Evolutionary conservation across 2,888 invertebrate genomes (phyloP).

Genomic region (Cosmopolites sordidus): DNA sequence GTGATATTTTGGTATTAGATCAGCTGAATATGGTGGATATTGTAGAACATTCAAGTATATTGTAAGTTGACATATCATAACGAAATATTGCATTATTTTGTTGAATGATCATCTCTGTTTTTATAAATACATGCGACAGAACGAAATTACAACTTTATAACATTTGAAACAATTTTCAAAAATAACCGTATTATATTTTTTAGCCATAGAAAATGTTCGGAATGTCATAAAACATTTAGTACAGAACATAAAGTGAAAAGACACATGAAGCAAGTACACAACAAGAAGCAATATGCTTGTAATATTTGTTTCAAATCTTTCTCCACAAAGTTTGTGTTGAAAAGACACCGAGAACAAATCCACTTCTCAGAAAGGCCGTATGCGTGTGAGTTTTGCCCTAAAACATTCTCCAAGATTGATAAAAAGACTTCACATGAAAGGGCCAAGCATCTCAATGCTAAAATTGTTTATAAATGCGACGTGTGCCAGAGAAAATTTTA

Average conservation of each 20-base stretch:
- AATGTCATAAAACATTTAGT: constrained; percentile 9
- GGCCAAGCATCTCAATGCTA: constrained; percentile 11
- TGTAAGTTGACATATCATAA: no score
- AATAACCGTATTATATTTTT: no score
- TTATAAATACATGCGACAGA: no score
- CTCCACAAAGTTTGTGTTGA: constrained; percentile 7
- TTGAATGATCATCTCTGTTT: no score
- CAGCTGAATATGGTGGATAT: no score
- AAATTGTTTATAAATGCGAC: constrained; percentile 12
- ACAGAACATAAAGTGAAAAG: constrained; percentile 8
- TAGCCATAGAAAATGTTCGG: constrained; percentile 5
- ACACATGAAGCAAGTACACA: constrained; percentile 18
- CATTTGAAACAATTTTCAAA: no score
- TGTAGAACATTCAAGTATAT: no score
- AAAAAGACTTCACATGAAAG: constrained; percentile 14
- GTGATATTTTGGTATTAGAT: no score
- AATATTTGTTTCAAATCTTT: constrained; percentile 19
- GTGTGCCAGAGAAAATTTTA: constrained; percentile 25
- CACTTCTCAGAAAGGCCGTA: constrained; percentile 11
- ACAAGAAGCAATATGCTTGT: constrained; percentile 12
- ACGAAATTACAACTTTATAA: no score
- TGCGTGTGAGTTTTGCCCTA: constrained; percentile 16
- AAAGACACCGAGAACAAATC: constrained; percentile 15
- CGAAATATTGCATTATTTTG: no score
- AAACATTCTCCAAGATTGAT: constrained; percentile 11